These are phyloP conservation scores for Oncorhynchus gorbuscha DNA, from an alignment of 2,113 vertebrate genomes.

Conservation along the genomic window DNA sequence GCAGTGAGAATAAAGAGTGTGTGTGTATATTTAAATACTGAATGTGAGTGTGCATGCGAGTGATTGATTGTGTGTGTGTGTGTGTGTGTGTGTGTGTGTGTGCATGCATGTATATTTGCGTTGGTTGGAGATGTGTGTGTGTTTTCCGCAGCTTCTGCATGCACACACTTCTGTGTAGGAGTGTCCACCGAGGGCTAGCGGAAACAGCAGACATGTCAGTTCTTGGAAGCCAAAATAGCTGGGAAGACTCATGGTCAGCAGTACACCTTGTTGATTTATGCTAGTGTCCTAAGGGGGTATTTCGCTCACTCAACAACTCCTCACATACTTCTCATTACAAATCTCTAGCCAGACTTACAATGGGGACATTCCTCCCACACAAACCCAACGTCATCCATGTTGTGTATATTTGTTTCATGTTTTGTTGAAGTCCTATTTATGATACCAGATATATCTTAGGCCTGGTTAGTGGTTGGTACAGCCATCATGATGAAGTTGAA, in stretches of 20 bases:
- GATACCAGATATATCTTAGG: not conserved
- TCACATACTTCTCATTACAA: not conserved
- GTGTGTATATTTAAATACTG: too few relatives aligned
- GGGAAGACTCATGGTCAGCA: not conserved
- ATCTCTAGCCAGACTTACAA: not conserved
- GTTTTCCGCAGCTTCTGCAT: not conserved
- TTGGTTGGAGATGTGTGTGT: not conserved
- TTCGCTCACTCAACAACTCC: not conserved
- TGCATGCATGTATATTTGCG: too few relatives aligned
- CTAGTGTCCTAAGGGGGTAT: not conserved
- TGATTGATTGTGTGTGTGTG: too few relatives aligned
- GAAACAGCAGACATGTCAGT: not conserved
- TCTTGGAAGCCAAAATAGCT: conserved; percentile 1
- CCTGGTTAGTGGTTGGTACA: not conserved
- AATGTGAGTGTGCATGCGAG: too few relatives aligned
- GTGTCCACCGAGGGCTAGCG: not conserved
- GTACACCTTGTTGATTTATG: not conserved
- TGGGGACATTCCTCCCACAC: not conserved
- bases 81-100: too few relatives aligned
- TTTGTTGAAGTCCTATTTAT: not conserved
- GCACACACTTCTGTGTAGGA: not conserved
- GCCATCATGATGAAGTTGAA: not conserved
- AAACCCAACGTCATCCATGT: not conserved
- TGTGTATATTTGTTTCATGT: not conserved
- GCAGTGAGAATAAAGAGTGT: too few relatives aligned